Conservation (phyloP, 1,140 invertebrate genomes). For the Diprion similis region DNA sequence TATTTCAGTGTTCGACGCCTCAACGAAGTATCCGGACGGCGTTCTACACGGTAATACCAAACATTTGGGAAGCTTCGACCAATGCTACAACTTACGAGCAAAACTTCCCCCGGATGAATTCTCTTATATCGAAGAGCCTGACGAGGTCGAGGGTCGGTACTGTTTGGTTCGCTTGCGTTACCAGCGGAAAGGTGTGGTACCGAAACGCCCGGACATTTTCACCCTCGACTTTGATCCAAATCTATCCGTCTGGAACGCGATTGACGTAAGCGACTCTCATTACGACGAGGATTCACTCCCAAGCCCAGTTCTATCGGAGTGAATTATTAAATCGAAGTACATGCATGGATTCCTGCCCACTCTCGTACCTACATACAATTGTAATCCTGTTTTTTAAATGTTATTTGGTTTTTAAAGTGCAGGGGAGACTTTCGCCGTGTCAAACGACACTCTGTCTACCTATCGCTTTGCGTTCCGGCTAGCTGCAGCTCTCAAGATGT, state of each 20-base stretch:
- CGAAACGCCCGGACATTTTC: constrained; percentile 23
- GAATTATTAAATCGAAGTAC: no score
- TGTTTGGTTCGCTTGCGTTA: constrained; percentile 44
- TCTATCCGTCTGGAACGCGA: constrained; percentile 44
- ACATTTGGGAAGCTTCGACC: constrained; percentile 44
- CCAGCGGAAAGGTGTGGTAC: constrained; percentile 24
- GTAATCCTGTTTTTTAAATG: no score
- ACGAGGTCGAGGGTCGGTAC: constrained; percentile 41
- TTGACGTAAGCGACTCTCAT: constrained; percentile 40
- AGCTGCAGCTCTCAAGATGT: constrained; percentile 42
- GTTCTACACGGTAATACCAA: constrained; percentile 35
- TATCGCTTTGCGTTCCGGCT: constrained; percentile 53
- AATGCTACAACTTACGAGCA: constrained; percentile 35
- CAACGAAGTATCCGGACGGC: constrained; percentile 37
- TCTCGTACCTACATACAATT: background rate
- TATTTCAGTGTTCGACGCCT: constrained; percentile 40
- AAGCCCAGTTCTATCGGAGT: no score
- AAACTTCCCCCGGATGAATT: constrained; percentile 15
- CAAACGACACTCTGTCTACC: constrained; percentile 36
- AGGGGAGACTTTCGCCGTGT: constrained; percentile 39
- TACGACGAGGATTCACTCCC: background rate
- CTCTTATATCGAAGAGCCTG: background rate
- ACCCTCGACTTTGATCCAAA: constrained; percentile 40
- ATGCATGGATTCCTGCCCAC: background rate
- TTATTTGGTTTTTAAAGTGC: constrained; percentile 25